phyloP scores from a whole-genome alignment of 2,888 invertebrate genomes.

The Apantesis nais region DNA sequence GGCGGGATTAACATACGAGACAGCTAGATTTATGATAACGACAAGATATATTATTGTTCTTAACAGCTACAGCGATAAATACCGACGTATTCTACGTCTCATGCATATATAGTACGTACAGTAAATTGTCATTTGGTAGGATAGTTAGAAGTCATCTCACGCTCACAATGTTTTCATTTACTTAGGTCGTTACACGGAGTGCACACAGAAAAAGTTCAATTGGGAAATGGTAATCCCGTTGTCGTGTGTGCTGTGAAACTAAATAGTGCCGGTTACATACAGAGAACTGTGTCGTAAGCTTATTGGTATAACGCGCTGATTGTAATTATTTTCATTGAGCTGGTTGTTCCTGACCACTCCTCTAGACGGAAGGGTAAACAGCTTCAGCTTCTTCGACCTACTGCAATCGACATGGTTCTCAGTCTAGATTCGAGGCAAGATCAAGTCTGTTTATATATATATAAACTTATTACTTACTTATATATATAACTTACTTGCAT shows the following conservation, averaged over 20 bases:
- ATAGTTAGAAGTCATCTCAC: neutral
- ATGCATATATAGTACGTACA: neutral
- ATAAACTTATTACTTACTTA: too few species aligned
- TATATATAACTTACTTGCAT: too few species aligned
- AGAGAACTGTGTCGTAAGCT: neutral
- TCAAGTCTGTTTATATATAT: too few species aligned
- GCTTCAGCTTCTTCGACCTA: too few species aligned
- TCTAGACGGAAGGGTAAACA: too few species aligned
- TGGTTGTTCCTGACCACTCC: too few species aligned
- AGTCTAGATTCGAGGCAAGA: too few species aligned
- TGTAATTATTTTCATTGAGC: too few species aligned
- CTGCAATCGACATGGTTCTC: too few species aligned
- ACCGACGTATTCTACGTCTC: neutral
- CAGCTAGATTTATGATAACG: conserved; percentile 16
- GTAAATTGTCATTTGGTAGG: neutral
- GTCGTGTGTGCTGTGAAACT: neutral
- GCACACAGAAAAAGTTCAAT: conserved; percentile 6
- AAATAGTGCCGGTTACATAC: neutral
- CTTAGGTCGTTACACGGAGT: neutral
- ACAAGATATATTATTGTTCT: conserved; percentile 2
- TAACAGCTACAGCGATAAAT: conserved; percentile 2
- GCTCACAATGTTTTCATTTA: neutral
- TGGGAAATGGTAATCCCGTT: conserved; percentile 9
- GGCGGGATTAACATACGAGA: conserved; percentile 14
- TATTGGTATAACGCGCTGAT: neutral